Conservation (phyloP, 2,797 vertebrate genomes). For the Streptopelia turtur region DNA sequence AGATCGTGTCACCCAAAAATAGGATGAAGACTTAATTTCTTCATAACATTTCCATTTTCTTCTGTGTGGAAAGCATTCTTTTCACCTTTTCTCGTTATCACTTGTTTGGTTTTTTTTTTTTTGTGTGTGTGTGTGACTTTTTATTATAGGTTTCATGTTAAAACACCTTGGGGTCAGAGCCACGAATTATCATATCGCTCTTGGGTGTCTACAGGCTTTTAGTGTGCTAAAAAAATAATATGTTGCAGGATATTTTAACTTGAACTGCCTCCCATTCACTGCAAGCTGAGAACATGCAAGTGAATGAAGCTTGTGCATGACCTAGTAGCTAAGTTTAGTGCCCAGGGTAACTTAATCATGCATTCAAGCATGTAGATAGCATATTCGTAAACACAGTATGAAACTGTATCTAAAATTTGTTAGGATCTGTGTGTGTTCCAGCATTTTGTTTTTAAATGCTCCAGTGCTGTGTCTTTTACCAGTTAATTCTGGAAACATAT, state of each 20-base stretch:
- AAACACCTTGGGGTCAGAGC: neutral
- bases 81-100: neutral
- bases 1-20: neutral
- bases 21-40: neutral
- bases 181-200: neutral
- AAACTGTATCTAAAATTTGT: neutral
- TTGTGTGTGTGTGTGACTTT: neutral
- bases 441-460: neutral
- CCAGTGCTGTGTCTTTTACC: neutral
- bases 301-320: neutral
- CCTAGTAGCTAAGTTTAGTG: neutral
- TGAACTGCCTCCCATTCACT: neutral
- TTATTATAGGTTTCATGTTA: rapidly evolving
- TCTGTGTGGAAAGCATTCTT: neutral
- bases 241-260: neutral
- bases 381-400: neutral
- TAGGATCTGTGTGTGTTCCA: neutral
- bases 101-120: neutral
- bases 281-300: neutral
- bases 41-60: neutral
- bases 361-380: neutral
- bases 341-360: neutral
- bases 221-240: neutral
- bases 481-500: neutral
- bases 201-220: neutral